Percentiles rank a stretch among this genome's conserved stretches.
Conservation (phyloP, 2,888 invertebrate genomes). For the Sesamia inferens region DNA sequence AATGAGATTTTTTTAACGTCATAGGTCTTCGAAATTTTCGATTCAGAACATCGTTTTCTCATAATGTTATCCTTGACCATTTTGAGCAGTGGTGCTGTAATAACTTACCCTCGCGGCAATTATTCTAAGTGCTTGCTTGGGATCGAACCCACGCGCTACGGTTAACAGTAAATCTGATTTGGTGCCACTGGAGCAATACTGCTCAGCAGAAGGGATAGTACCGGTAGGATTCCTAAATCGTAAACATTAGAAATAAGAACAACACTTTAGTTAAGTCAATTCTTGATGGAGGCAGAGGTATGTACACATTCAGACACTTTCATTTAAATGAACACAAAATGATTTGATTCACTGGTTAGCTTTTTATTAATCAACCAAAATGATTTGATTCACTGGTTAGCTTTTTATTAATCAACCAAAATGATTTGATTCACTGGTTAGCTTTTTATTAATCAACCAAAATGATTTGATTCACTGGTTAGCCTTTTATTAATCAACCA, state of each 20-base stretch:
- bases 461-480: background rate
- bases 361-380: too few relatives aligned
- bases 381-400: background rate
- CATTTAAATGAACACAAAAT: background rate
- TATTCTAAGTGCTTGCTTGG: background rate
- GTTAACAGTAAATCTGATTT: background rate
- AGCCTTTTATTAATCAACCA: too few relatives aligned
- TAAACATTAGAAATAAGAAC: background rate
- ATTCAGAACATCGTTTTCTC: background rate
- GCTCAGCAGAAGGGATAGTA: background rate
- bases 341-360: background rate
- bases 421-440: background rate
- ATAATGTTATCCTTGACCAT: background rate
- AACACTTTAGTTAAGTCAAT: background rate
- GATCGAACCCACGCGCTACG: background rate
- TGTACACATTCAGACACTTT: background rate
- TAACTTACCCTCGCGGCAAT: background rate
- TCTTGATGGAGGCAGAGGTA: background rate
- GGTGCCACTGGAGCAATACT: background rate
- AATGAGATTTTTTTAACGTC: background rate
- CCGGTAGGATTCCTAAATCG: background rate
- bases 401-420: too few relatives aligned
- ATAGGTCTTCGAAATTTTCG: background rate
- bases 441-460: too few relatives aligned
- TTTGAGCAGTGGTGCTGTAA: background rate